These are phyloP conservation scores for Meliscaeva auricollis DNA, from an alignment of 2,888 invertebrate species.

Conservation along the genomic window DNA sequence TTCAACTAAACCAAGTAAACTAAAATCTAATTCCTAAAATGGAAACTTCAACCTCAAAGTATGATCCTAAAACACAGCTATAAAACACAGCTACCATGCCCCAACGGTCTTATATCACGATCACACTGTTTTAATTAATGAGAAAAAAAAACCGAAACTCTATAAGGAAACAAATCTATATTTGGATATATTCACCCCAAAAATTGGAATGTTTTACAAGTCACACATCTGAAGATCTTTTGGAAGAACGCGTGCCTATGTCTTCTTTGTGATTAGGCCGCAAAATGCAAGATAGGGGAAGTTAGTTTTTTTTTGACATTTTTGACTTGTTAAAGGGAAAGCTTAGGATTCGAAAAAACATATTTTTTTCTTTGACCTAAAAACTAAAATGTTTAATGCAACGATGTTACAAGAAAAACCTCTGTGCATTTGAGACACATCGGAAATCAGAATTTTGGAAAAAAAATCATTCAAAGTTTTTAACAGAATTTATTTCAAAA, in stretches of 20 bases:
- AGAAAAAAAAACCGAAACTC: conserved; percentile 19
- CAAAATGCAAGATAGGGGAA: background rate
- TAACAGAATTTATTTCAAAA: no score
- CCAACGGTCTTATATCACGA: conserved; percentile 32
- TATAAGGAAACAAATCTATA: conserved; percentile 47
- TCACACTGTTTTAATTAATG: conserved; percentile 35
- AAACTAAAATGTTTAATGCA: no score
- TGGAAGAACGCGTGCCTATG: conserved; percentile 50
- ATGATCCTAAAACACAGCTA: background rate
- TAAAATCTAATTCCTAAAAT: conserved; percentile 38
- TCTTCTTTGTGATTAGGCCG: conserved; percentile 41
- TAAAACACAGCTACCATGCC: background rate
- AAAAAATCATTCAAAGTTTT: no score
- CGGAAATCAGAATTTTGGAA: no score
- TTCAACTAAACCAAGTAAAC: conserved; percentile 29
- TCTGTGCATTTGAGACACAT: no score
- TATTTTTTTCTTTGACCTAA: no score
- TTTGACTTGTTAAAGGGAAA: background rate
- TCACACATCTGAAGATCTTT: conserved; percentile 49
- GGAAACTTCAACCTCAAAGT: background rate
- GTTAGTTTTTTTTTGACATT: no score
- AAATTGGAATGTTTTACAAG: conserved; percentile 38
- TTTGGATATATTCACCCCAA: conserved; percentile 62
- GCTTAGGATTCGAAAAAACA: background rate
- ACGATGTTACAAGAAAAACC: no score